These are phyloP conservation scores for Poeciliopsis infans DNA, from an alignment of 2,797 vertebrate genomes.

Conservation along the genomic window DNA sequence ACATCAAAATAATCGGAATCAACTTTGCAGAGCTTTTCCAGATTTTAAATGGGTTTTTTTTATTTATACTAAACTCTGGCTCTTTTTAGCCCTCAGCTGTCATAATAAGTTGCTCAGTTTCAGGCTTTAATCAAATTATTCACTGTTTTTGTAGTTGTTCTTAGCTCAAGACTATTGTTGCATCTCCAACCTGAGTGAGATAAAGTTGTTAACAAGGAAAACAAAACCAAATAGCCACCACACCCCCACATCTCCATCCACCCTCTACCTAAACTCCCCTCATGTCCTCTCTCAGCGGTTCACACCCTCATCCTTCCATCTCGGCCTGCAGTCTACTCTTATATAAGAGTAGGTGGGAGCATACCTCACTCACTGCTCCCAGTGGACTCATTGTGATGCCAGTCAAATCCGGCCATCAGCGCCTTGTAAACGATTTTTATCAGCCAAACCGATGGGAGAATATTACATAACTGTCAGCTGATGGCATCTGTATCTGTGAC, in stretches of 20 bases:
- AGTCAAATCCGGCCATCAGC: slow-evolving; percentile 73
- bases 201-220: slow-evolving; percentile 31
- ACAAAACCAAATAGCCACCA: slow-evolving; percentile 42
- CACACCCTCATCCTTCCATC: slow-evolving; percentile 41
- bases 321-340: slow-evolving; percentile 58
- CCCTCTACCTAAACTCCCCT: slow-evolving; percentile 16
- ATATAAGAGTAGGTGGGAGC: slow-evolving; percentile 72
- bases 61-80: background rate
- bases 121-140: background rate
- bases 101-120: background rate
- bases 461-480: slow-evolving; percentile 77
- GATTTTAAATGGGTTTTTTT: background rate
- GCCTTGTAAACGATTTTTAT: slow-evolving; percentile 68
- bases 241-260: slow-evolving; percentile 16
- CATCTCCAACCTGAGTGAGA: slow-evolving; percentile 23
- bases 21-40: background rate
- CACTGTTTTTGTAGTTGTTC: background rate
- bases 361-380: slow-evolving; percentile 67
- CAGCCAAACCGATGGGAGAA: slow-evolving; percentile 59
- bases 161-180: slow-evolving; percentile 9
- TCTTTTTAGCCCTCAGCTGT: background rate
- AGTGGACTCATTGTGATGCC: slow-evolving; percentile 50
- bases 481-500: slow-evolving; percentile 52
- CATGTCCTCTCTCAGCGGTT: slow-evolving; percentile 27
- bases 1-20: background rate